These are phyloP conservation scores for Miniopterus natalensis DNA, from an alignment of 2,113 vertebrate species.

Conservation along the genomic window DNA sequence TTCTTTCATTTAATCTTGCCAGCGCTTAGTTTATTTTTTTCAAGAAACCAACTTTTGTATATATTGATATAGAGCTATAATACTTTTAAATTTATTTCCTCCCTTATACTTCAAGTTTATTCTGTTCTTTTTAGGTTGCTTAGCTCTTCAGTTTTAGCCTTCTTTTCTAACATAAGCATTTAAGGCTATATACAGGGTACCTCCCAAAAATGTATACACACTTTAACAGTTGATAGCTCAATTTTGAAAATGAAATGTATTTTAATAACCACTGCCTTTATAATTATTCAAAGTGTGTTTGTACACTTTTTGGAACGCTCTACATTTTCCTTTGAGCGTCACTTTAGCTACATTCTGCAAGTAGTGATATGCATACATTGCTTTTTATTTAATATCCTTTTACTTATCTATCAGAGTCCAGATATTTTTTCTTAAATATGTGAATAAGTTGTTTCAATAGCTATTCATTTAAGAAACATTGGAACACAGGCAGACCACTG, in stretches of 20 bases:
- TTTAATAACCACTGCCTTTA: too few species aligned
- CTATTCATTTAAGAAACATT: constrained; percentile 37
- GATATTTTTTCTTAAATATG: constrained; percentile 36
- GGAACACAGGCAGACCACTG: not conserved
- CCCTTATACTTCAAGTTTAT: not conserved
- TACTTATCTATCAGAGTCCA: not conserved
- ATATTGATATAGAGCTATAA: not conserved
- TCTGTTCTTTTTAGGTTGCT: constrained; percentile 14
- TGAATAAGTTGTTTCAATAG: constrained; percentile 4
- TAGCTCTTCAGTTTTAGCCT: not conserved
- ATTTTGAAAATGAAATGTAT: too few species aligned
- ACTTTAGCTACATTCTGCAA: not conserved
- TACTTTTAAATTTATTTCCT: constrained; percentile 9
- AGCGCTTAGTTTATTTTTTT: not conserved
- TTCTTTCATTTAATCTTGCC: constrained; percentile 34
- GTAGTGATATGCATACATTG: not conserved
- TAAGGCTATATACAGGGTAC: not conserved
- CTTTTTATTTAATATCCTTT: not conserved
- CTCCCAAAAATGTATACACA: too few species aligned
- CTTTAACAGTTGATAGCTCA: too few species aligned
- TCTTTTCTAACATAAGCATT: not conserved
- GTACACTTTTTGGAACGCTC: too few species aligned
- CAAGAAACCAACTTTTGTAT: not conserved
- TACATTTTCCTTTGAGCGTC: not conserved
- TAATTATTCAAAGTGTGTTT: too few species aligned